phyloP scores from a whole-genome alignment of 2,113 vertebrate genomes.

The Panthera uncia region DNA sequence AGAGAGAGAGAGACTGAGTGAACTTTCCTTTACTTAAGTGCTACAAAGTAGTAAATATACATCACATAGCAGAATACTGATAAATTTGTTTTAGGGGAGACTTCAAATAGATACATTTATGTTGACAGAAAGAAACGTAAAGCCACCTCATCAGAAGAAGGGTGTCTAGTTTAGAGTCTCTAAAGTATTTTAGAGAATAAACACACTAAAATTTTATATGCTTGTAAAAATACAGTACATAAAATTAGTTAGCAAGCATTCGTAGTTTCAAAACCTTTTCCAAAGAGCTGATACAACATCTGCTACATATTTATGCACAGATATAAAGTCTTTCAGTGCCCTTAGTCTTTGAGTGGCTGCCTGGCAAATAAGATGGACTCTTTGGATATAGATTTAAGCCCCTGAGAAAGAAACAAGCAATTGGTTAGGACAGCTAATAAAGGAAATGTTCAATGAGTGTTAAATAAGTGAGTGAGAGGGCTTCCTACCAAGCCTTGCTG shows the following conservation, averaged over 20 bases:
- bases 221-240: constrained; percentile 24
- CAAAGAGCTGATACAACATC: neutral
- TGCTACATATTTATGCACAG: constrained; percentile 15
- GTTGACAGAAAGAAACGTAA: constrained; percentile 7
- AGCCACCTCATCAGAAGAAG: constrained; percentile 55
- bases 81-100: constrained; percentile 13
- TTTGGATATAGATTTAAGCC: neutral
- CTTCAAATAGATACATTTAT: constrained; percentile 47
- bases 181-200: constrained; percentile 46
- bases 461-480: neutral
- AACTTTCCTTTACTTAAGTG: neutral
- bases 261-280: constrained; percentile 3
- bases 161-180: constrained; percentile 41
- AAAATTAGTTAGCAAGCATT: constrained; percentile 46
- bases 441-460: neutral
- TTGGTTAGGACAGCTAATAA: neutral
- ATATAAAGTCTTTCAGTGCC: neutral
- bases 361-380: neutral
- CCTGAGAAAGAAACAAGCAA: neutral
- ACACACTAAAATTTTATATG: constrained; percentile 47
- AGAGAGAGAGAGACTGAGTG: accelerated
- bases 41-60: neutral
- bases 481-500: neutral
- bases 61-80: neutral
- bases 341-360: neutral